A percentile compares a stretch with the other conserved stretches of the same genome.
Conservation (phyloP, 2,113 vertebrate species). For the Cyprinodon brontotheroides region DNA sequence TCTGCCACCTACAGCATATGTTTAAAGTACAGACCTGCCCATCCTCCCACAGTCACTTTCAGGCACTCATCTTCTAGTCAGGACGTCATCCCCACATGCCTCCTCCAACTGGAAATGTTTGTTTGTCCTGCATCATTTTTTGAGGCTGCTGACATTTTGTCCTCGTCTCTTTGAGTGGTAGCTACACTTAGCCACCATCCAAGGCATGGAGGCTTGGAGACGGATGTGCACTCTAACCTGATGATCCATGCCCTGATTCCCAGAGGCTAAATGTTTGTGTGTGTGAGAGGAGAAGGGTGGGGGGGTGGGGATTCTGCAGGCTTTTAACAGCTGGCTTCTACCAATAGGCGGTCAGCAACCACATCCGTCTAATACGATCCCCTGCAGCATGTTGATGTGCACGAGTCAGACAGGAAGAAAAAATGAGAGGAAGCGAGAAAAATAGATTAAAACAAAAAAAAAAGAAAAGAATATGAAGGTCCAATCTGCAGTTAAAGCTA, state of each 20-base stretch:
- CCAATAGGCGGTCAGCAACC: constrained; percentile 59
- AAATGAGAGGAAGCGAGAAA: constrained; percentile 3
- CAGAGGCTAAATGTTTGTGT: constrained; percentile 49
- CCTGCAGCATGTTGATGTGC: constrained; percentile 49
- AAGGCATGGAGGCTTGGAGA: constrained; percentile 36
- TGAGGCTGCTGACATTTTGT: constrained; percentile 53
- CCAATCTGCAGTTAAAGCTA: background rate
- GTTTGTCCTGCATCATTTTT: constrained; percentile 30
- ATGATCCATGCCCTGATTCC: constrained; percentile 68
- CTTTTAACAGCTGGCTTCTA: constrained; percentile 65
- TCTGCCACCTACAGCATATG: constrained; percentile 39
- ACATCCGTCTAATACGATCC: constrained; percentile 54
- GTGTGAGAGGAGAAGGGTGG: constrained; percentile 5
- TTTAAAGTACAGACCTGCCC: constrained; percentile 31
- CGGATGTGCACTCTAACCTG: constrained; percentile 69
- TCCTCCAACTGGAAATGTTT: constrained; percentile 21
- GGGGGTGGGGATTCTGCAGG: constrained; percentile 38
- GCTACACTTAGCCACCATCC: constrained; percentile 31
- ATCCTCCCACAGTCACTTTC: constrained; percentile 31
- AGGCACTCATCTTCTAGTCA: constrained; percentile 25
- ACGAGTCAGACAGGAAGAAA: constrained; percentile 24
- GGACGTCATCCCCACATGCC: constrained; percentile 17
- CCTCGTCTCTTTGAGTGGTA: constrained; percentile 42
- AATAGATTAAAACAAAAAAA: constrained; percentile 6
- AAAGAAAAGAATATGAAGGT: too few relatives aligned